Evolutionary conservation across 2,113 vertebrate species (phyloP).

Genomic region (Python bivittatus): DNA sequence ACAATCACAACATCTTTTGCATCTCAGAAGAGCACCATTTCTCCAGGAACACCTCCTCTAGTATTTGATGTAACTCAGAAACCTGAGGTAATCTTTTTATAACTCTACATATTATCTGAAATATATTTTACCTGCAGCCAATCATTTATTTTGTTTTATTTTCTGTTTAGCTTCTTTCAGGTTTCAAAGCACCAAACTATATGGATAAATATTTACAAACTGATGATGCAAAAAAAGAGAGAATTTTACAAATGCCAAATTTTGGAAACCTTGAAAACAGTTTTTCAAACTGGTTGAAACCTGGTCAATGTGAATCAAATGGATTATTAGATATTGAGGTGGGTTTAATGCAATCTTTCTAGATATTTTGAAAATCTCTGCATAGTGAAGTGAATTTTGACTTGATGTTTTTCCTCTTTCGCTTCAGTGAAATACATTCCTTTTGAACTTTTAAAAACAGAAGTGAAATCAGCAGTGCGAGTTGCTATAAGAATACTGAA

Average conservation of each 20-base stretch:
- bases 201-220: slow-evolving; percentile 79
- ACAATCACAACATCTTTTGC: slow-evolving; percentile 68
- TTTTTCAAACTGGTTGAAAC: slow-evolving; percentile 68
- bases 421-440: neutral
- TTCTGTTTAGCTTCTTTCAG: slow-evolving; percentile 68
- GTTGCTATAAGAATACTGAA: neutral
- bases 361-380: neutral
- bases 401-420: slow-evolving; percentile 1
- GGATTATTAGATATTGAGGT: slow-evolving; percentile 74
- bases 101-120: neutral
- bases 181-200: slow-evolving; percentile 75
- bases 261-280: slow-evolving; percentile 62
- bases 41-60: slow-evolving; percentile 50
- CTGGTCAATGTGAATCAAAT: slow-evolving; percentile 64
- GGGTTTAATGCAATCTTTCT: slow-evolving; percentile 54
- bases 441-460: slow-evolving; percentile 2
- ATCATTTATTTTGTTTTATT: slow-evolving; percentile 56
- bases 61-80: slow-evolving; percentile 57
- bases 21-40: slow-evolving; percentile 52
- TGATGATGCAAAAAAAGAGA: slow-evolving; percentile 63
- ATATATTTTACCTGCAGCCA: slow-evolving; percentile 29
- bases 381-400: fast-evolving
- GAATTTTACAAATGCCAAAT: slow-evolving; percentile 54
- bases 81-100: slow-evolving; percentile 54
- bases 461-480: neutral